A percentile compares a stretch with the other conserved stretches of the same genome.
phyloP scores from a whole-genome alignment of 2,113 vertebrate genomes.

The Mola mola region DNA sequence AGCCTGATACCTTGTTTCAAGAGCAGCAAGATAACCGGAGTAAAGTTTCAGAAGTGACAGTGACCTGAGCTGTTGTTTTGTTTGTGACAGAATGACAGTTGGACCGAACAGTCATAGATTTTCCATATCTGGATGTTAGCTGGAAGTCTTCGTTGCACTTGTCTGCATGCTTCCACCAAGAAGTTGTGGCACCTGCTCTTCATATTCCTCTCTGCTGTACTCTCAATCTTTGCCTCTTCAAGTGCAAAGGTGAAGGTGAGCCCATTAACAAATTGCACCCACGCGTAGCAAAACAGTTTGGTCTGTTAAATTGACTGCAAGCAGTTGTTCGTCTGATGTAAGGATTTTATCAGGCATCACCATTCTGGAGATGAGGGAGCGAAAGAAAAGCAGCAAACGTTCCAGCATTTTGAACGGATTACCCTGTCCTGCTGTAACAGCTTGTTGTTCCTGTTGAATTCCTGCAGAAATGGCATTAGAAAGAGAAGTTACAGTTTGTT shows the following conservation, averaged over 20 bases:
- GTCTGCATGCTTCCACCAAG: constrained; percentile 15
- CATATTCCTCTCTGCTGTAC: background rate
- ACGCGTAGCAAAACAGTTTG: too few species aligned
- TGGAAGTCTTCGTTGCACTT: constrained; percentile 19
- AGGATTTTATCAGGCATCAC: background rate
- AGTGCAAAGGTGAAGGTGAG: too few species aligned
- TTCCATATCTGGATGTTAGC: constrained; percentile 9
- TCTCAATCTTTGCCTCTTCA: too few species aligned
- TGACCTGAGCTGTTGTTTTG: background rate
- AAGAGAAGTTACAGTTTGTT: constrained; percentile 9
- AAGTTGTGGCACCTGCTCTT: constrained; percentile 23
- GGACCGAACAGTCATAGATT: constrained; percentile 2
- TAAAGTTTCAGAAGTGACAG: constrained; percentile 16
- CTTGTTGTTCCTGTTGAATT: constrained; percentile 5
- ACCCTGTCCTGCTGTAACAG: background rate
- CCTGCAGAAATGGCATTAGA: constrained; percentile 1
- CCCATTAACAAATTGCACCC: too few species aligned
- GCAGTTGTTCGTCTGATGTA: background rate
- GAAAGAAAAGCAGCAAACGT: constrained; percentile 3
- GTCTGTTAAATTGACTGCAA: too few species aligned
- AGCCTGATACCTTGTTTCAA: too few species aligned
- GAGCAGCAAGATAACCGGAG: too few species aligned
- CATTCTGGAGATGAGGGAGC: constrained; percentile 3
- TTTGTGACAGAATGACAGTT: background rate
- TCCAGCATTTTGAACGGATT: constrained; percentile 2